Conservation (phyloP, 1,140 invertebrate species). For the Pantala flavescens region DNA sequence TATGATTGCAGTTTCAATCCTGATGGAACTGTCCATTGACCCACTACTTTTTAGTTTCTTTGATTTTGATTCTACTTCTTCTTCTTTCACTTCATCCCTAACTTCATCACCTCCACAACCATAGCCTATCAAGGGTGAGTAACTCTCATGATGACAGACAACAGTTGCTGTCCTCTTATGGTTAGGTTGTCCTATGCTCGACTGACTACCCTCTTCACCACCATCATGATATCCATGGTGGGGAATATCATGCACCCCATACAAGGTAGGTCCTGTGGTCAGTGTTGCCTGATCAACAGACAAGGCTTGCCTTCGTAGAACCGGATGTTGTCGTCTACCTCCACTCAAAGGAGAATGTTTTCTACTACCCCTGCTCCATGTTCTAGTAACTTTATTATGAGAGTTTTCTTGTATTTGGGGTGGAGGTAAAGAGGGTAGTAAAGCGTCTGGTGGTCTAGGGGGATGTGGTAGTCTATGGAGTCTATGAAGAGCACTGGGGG, state of each 20-base stretch:
- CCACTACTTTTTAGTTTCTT: background rate
- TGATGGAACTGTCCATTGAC: too few species aligned
- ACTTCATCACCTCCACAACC: background rate
- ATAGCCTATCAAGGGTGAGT: background rate
- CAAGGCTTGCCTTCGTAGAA: background rate
- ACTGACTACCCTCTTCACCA: background rate
- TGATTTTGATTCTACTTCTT: background rate
- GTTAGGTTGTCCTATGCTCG: background rate
- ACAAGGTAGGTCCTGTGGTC: background rate
- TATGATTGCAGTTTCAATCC: background rate
- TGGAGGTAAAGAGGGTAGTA: background rate
- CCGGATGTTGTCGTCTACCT: background rate
- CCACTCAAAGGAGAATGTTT: background rate
- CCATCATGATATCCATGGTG: background rate
- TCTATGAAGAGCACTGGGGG: background rate
- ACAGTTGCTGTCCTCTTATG: background rate
- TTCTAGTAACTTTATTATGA: background rate
- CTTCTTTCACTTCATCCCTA: background rate
- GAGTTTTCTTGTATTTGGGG: background rate
- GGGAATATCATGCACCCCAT: background rate
- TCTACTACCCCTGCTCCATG: background rate
- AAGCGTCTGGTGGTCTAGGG: background rate
- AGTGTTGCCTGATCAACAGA: background rate
- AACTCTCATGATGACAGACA: background rate
- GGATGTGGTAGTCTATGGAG: background rate